Conservation (phyloP, 1,140 invertebrate genomes). For the Eciton burchellii region DNA sequence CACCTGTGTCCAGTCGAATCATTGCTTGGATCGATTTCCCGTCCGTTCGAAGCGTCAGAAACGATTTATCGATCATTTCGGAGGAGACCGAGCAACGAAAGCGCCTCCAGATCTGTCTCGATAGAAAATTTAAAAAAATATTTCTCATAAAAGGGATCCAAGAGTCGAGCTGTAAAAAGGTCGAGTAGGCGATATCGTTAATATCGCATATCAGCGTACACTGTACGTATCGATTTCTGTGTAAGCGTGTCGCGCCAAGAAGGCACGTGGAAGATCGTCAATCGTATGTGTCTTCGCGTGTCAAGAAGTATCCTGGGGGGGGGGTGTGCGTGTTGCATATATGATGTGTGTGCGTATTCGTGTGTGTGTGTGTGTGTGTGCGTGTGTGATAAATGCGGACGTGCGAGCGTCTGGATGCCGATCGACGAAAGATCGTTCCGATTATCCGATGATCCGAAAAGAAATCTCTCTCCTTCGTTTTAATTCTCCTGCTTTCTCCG, state of each 20-base stretch:
- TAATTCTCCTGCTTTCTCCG: conserved; percentile 9
- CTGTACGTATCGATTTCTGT: conserved; percentile 44
- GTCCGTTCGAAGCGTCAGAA: conserved; percentile 1
- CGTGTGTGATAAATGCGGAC: conserved; percentile 63
- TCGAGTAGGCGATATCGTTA: conserved; percentile 65
- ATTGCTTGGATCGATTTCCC: no score
- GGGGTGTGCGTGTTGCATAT: background rate
- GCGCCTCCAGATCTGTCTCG: conserved; percentile 57
- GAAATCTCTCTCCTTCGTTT: conserved; percentile 30
- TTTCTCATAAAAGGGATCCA: conserved; percentile 46
- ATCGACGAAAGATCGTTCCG: conserved; percentile 33
- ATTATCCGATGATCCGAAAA: conserved; percentile 13
- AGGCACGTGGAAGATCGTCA: conserved; percentile 69
- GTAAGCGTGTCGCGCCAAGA: conserved; percentile 63
- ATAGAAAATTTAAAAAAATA: conserved; percentile 50
- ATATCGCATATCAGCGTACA: conserved; percentile 52
- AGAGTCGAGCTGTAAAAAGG: conserved; percentile 72
- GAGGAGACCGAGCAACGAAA: background rate
- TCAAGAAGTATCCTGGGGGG: conserved; percentile 28
- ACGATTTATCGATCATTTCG: background rate
- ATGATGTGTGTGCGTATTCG: no score
- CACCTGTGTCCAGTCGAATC: no score
- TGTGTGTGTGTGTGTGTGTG: conserved; percentile 8
- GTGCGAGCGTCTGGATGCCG: conserved; percentile 66
- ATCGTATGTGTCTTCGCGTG: conserved; percentile 60